Evolutionary conservation across 2,888 invertebrate genomes (phyloP), one percentile per base, ranked within the genome.

Genomic region (Aporophyla lueneburgensis): DNA sequence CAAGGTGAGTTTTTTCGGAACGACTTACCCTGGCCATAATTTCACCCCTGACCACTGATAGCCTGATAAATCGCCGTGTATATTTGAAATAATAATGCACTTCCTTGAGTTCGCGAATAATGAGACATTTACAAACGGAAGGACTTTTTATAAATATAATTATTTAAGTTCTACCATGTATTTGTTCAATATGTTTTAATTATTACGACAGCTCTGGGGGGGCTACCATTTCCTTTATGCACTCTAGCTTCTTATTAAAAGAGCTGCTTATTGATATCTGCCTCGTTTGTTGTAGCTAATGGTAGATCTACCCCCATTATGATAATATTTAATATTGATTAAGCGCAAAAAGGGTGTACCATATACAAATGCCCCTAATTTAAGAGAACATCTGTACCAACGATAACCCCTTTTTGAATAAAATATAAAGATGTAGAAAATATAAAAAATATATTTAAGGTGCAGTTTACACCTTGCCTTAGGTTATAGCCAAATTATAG

Each of bases 401-500:
- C 27, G 21, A 58, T n/a, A 61, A 66, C 59, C 40, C 43, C 43
- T 65, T 75, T 78, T 77, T 46, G 0, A 59, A 74, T 69, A 71
- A 72, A 62, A 51, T 75, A 40, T 27, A 70, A 58, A 69, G 56
- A 58, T 77, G 12, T 51, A 68, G 27, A 71, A 84, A 71, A 66
- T 70, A 5, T 63, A 67, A 67, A 68, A 72, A 71, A 65, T 58
- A 74, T 74, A 80, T 56, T 61, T 40, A 75, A 76, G 74, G 72
- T 84, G 74, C 59, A 56, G 14, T 77, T 49, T 76, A 74, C 62
- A 71, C 80, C 67, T 80, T 76, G 68, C 75, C 78, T 46, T 86
- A 85, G 78, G 58, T 77, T 68, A 83, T 78, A 87, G 71, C n/a
- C 56, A 83, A 80, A 76, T 82, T 4, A 70, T 85, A 79, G 75